Conservation (phyloP, 1,140 invertebrate genomes). For the Leguminivora glycinivorella region DNA sequence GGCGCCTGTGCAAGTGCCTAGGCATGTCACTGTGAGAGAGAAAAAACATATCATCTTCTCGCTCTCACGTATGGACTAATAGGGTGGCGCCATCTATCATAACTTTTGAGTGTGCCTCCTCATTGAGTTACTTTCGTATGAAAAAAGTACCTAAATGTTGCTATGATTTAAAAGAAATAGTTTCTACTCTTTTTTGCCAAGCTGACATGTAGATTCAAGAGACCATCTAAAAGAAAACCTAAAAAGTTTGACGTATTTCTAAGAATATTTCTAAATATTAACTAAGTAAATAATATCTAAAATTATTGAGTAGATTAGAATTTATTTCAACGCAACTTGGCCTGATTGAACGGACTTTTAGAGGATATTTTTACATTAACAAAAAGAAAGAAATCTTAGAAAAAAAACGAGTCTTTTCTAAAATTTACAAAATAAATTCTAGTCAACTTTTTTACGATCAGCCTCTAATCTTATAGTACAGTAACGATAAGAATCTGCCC, state of each 20-base stretch:
- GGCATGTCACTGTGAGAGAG: too few species aligned
- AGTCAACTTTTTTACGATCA: constrained; percentile 28
- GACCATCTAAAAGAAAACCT: too few species aligned
- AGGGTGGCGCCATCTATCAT: too few species aligned
- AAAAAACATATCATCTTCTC: too few species aligned
- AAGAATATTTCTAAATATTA: background rate
- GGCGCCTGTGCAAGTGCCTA: too few species aligned
- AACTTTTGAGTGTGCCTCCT: too few species aligned
- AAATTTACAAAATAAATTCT: constrained; percentile 29
- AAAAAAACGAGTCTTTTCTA: constrained; percentile 27
- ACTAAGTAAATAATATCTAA: background rate
- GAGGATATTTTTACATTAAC: constrained; percentile 28
- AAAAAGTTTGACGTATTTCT: background rate
- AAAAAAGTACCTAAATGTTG: too few species aligned
- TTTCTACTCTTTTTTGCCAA: too few species aligned
- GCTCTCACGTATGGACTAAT: too few species aligned
- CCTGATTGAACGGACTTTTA: constrained; percentile 15
- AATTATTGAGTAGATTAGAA: constrained; percentile 22
- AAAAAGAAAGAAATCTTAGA: background rate
- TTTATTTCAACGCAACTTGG: constrained; percentile 15
- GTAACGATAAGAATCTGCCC: background rate
- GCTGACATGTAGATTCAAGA: too few species aligned
- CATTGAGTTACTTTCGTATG: too few species aligned
- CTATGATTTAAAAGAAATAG: too few species aligned
- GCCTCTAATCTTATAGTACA: constrained; percentile 2